phyloP scores from a whole-genome alignment of 2,797 vertebrate genomes.

The Anguilla obscura region DNA sequence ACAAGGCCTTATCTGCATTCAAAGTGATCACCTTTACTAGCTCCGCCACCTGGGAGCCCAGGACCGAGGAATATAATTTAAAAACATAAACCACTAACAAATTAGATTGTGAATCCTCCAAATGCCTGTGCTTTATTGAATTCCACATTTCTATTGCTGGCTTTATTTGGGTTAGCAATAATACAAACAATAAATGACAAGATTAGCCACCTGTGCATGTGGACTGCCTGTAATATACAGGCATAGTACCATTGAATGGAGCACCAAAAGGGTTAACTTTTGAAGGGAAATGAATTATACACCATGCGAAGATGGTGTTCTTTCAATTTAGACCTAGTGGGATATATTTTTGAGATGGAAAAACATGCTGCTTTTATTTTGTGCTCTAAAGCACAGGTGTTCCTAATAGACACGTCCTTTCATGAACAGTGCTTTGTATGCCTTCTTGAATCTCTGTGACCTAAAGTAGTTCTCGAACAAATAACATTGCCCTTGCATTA shows the following conservation, averaged over 20 bases:
- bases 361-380: constrained; percentile 33
- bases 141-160: constrained; percentile 17
- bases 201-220: constrained; percentile 18
- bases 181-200: constrained; percentile 27
- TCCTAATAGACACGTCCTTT: constrained; percentile 31
- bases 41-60: background rate
- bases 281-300: background rate
- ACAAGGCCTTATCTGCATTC: background rate
- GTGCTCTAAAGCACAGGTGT: constrained; percentile 31
- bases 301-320: background rate
- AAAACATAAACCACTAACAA: background rate
- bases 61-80: background rate
- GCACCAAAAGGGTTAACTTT: constrained; percentile 1
- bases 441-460: constrained; percentile 29
- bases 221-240: background rate
- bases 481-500: constrained; percentile 42
- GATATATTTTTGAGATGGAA: constrained; percentile 18
- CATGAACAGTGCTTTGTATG: constrained; percentile 19
- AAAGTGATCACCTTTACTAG: background rate
- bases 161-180: constrained; percentile 25
- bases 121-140: constrained; percentile 21
- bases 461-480: constrained; percentile 35
- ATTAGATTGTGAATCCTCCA: constrained; percentile 10
- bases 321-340: constrained; percentile 18
- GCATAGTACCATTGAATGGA: background rate